These are phyloP conservation scores for Liposcelis brunnea DNA, from an alignment of 2,888 invertebrate species.

Conservation along the genomic window DNA sequence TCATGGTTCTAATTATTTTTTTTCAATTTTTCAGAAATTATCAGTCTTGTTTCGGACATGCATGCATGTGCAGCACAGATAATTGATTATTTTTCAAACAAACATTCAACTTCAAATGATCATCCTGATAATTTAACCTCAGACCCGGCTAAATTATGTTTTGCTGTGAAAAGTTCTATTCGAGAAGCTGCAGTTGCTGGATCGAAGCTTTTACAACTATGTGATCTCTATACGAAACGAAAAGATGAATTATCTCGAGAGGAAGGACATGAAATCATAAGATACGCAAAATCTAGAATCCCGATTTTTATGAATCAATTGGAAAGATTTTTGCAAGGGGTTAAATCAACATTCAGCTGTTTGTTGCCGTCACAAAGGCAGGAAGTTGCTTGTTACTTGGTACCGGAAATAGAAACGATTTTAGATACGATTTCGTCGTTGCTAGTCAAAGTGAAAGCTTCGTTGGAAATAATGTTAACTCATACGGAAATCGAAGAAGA, in stretches of 20 bases:
- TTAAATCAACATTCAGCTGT: slow-evolving; percentile 38
- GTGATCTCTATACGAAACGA: slow-evolving; percentile 44
- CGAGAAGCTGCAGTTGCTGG: slow-evolving; percentile 41
- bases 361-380: slow-evolving; percentile 38
- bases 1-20: background rate
- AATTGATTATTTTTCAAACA: slow-evolving; percentile 35
- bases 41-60: slow-evolving; percentile 42
- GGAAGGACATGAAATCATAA: slow-evolving; percentile 47
- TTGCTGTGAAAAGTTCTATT: slow-evolving; percentile 41
- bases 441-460: slow-evolving; percentile 38
- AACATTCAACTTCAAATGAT: slow-evolving; percentile 23
- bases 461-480: slow-evolving; percentile 39
- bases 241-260: slow-evolving; percentile 40
- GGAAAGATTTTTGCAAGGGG: slow-evolving; percentile 38
- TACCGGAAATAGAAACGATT: slow-evolving; percentile 46
- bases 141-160: slow-evolving; percentile 41
- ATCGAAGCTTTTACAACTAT: slow-evolving; percentile 38
- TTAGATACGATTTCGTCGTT: slow-evolving; percentile 39
- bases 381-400: slow-evolving; percentile 44
- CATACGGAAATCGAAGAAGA: slow-evolving; percentile 20
- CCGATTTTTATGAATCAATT: slow-evolving; percentile 46
- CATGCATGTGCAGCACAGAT: slow-evolving; percentile 41
- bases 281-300: slow-evolving; percentile 44
- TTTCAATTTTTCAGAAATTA: slow-evolving; percentile 34
- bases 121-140: slow-evolving; percentile 26